phyloP scores from a whole-genome alignment of 2,797 vertebrate genomes.

The Etheostoma perlongum region DNA sequence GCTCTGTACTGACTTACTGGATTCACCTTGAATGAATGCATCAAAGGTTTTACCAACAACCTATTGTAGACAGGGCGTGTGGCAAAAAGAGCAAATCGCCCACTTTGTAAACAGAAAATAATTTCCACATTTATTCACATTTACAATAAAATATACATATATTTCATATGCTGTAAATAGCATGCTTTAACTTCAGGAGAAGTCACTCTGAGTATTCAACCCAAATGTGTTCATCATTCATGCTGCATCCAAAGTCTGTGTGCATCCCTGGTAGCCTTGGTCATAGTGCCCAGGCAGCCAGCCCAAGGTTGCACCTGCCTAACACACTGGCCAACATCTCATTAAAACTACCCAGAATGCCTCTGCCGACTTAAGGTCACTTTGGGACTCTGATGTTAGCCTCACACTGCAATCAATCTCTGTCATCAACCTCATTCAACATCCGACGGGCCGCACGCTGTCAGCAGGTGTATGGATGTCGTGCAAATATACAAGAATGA shows the following conservation, averaged over 20 bases:
- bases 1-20: not conserved
- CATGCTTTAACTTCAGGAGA: constrained; percentile 7
- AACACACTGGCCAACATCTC: constrained; percentile 57
- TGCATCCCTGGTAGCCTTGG: constrained; percentile 39
- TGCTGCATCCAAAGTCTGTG: constrained; percentile 25
- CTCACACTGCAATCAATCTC: constrained; percentile 35
- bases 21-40: constrained; percentile 18
- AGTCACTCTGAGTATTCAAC: constrained; percentile 4
- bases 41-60: not conserved
- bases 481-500: constrained; percentile 41
- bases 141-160: not conserved
- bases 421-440: constrained; percentile 43
- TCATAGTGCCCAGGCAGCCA: constrained; percentile 40
- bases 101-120: constrained; percentile 16
- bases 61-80: no score
- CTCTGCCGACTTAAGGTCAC: constrained; percentile 54
- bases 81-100: not conserved
- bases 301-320: constrained; percentile 62
- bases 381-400: constrained; percentile 31
- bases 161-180: not conserved
- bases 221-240: constrained; percentile 34
- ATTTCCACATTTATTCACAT: constrained; percentile 9
- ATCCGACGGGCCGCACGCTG: constrained; percentile 30
- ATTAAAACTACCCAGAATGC: constrained; percentile 60
- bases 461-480: constrained; percentile 36